phyloP scores from a whole-genome alignment of 1,140 invertebrate species.

The Olivierus martensii region DNA sequence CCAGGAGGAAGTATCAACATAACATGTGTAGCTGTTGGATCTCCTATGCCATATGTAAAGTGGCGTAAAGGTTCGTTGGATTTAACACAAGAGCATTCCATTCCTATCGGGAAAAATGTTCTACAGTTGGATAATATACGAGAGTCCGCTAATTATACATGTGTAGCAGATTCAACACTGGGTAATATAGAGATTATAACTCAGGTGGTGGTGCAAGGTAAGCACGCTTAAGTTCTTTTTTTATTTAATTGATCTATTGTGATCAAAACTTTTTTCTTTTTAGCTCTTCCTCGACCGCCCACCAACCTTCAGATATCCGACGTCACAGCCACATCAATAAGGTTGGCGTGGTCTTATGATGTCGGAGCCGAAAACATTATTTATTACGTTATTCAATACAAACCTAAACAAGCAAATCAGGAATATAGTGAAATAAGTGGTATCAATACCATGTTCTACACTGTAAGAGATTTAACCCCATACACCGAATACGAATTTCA shows the following conservation, averaged over 20 bases:
- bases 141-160: conserved; percentile 87
- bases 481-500: conserved; percentile 96
- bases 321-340: conserved; percentile 79
- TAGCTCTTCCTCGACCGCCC: conserved; percentile 76
- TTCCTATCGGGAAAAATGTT: conserved; percentile 51
- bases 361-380: conserved; percentile 59
- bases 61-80: conserved; percentile 80
- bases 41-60: conserved; percentile 93
- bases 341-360: conserved; percentile 74
- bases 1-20: conserved; percentile 77
- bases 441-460: conserved; percentile 82
- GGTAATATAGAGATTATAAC: conserved; percentile 77
- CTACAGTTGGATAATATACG: conserved; percentile 69
- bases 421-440: conserved; percentile 60
- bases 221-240: conserved; percentile 30
- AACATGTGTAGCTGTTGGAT: conserved; percentile 90
- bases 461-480: conserved; percentile 70
- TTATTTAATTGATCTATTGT: no score
- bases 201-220: conserved; percentile 88
- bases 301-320: conserved; percentile 76
- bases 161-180: conserved; percentile 83
- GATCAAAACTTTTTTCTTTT: no score
- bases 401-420: conserved; percentile 57
- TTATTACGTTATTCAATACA: conserved; percentile 92
- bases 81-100: conserved; percentile 45